A percentile compares a stretch with the other conserved stretches of the same genome.
These are phyloP conservation scores for Euzetes globulus DNA, from an alignment of 2,888 invertebrate genomes.

Conservation along the genomic window DNA sequence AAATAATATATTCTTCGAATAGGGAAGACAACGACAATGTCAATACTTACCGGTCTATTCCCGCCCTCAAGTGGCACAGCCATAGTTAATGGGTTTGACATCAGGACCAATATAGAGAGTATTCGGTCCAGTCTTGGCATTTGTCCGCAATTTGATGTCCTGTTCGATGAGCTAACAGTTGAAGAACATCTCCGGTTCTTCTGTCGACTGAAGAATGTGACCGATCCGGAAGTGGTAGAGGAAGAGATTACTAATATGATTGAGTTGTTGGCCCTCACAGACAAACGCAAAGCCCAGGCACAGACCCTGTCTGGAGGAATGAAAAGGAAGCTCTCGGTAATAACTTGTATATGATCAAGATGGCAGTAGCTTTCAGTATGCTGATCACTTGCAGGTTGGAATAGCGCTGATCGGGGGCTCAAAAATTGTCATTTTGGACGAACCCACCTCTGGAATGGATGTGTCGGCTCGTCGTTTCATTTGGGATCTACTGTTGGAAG, in stretches of 20 bases:
- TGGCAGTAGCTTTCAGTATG: neutral
- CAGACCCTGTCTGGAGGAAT: conserved; percentile 65
- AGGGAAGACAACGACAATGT: conserved; percentile 70
- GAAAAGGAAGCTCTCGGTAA: conserved; percentile 61
- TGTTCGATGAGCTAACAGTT: conserved; percentile 74
- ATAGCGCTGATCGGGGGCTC: conserved; percentile 68
- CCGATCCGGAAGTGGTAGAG: conserved; percentile 41
- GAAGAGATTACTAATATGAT: conserved; percentile 50
- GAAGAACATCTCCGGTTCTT: conserved; percentile 75
- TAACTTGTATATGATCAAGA: neutral
- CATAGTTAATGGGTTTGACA: conserved; percentile 63
- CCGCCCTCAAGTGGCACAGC: conserved; percentile 64
- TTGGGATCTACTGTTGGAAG: conserved; percentile 67
- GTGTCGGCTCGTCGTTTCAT: conserved; percentile 54
- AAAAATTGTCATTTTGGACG: conserved; percentile 54
- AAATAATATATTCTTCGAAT: conserved; percentile 58
- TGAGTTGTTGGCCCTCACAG: conserved; percentile 58
- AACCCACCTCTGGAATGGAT: conserved; percentile 54
- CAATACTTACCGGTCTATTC: conserved; percentile 57
- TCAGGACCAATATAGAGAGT: conserved; percentile 57
- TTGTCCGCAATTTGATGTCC: conserved; percentile 64
- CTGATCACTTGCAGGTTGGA: conserved; percentile 47
- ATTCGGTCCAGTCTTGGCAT: conserved; percentile 59
- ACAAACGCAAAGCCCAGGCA: conserved; percentile 57
- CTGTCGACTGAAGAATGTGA: conserved; percentile 62